A percentile compares a stretch with the other conserved stretches of the same genome.
Conservation (phyloP, 2,113 vertebrate species). For the Poecilia latipinna region DNA sequence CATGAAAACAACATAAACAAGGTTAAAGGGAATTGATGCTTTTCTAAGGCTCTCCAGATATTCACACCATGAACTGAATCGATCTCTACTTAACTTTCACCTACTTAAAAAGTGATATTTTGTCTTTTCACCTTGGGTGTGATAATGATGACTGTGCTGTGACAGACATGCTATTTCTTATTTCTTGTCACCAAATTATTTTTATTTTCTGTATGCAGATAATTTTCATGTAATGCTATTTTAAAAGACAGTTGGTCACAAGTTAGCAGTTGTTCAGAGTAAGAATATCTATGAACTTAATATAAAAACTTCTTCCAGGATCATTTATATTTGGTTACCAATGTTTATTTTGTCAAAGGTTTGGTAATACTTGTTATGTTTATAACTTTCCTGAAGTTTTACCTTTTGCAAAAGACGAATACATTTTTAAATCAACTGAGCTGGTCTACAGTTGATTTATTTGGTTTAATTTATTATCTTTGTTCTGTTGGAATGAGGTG, state of each 20-base stretch:
- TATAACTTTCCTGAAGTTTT: background rate
- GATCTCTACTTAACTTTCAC: background rate
- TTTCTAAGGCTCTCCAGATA: background rate
- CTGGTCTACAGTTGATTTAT: background rate
- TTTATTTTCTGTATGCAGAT: background rate
- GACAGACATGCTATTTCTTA: conserved; percentile 8
- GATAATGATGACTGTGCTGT: background rate
- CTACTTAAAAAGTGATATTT: background rate
- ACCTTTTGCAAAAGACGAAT: background rate
- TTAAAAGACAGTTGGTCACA: background rate
- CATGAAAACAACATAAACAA: background rate
- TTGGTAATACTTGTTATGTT: too few relatives aligned
- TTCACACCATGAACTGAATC: background rate
- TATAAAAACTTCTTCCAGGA: too few relatives aligned
- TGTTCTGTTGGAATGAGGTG: background rate
- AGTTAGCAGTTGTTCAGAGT: background rate
- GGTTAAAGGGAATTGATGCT: background rate
- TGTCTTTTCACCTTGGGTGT: background rate
- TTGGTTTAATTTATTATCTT: background rate
- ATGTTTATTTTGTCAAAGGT: too few relatives aligned
- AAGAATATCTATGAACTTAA: too few relatives aligned
- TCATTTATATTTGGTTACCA: too few relatives aligned
- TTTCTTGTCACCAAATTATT: background rate
- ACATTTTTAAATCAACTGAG: background rate
- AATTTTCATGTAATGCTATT: background rate